phyloP scores from a whole-genome alignment of 92 coral and sea anemone species.

The Siderastrea siderea region DNA sequence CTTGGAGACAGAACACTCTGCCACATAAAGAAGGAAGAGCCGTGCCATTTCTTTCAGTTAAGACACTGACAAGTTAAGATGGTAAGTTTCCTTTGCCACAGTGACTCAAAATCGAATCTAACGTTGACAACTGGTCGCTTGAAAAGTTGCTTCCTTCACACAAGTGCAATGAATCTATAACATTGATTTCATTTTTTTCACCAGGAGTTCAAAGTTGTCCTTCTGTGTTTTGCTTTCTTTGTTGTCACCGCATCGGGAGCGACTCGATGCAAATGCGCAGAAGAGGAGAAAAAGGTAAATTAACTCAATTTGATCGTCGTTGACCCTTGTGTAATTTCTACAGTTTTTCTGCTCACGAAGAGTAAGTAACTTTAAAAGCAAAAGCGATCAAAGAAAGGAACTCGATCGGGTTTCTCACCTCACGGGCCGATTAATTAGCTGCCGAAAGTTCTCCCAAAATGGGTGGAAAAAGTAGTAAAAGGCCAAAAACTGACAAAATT shows the following conservation, averaged over 20 bases:
- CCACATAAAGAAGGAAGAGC: not conserved
- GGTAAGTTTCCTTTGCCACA: not conserved
- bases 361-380: no score
- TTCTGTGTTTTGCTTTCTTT: slow-evolving; percentile 8
- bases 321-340: not conserved
- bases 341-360: no score
- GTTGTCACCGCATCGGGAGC: slow-evolving; percentile 14
- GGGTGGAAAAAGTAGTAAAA: not conserved
- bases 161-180: not conserved
- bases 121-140: not conserved
- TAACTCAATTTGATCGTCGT: no score
- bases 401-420: no score
- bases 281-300: slow-evolving; percentile 15
- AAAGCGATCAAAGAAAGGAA: no score
- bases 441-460: no score
- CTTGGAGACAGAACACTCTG: not conserved
- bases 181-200: not conserved
- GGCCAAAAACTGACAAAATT: not conserved
- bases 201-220: slow-evolving; percentile 22
- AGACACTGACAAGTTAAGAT: not conserved
- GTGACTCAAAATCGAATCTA: not conserved
- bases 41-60: not conserved
- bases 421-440: no score
- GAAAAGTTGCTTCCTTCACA: not conserved
- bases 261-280: slow-evolving; percentile 1